These are phyloP conservation scores for Tenebrio molitor DNA, from an alignment of 1,140 invertebrate species.

Conservation along the genomic window DNA sequence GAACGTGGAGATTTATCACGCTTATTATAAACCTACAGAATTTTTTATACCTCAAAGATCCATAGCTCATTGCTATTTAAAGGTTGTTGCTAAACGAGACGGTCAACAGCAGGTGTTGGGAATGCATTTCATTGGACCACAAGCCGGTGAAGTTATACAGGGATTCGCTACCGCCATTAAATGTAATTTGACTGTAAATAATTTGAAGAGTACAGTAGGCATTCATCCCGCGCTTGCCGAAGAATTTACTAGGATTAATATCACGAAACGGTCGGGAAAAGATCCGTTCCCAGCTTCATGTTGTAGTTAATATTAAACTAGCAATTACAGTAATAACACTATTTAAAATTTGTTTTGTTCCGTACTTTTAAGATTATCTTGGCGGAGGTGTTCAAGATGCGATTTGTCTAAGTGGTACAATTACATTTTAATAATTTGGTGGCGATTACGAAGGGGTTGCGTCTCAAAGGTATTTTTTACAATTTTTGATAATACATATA, in stretches of 20 bases:
- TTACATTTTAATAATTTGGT: no score
- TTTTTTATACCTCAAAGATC: constrained; percentile 90
- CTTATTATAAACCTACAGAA: constrained; percentile 93
- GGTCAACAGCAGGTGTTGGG: constrained; percentile 88
- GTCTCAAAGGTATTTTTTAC: no score
- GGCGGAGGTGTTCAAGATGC: no score
- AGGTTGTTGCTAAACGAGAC: constrained; percentile 76
- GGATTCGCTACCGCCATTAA: constrained; percentile 89
- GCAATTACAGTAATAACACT: no score
- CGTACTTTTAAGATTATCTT: no score
- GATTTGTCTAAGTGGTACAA: no score
- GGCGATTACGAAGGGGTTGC: no score
- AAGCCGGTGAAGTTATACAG: constrained; percentile 97
- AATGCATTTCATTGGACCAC: constrained; percentile 94
- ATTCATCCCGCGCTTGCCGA: constrained; percentile 97
- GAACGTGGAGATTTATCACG: constrained; percentile 88
- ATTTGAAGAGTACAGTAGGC: constrained; percentile 90
- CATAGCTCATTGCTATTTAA: constrained; percentile 82
- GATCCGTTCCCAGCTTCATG: constrained; percentile 86
- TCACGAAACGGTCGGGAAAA: constrained; percentile 85
- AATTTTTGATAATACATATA: no score
- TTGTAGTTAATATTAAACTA: constrained; percentile 72
- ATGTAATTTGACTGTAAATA: constrained; percentile 88
- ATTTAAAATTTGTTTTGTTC: no score
- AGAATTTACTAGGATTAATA: constrained; percentile 83